phyloP scores from a whole-genome alignment of 2,888 invertebrate species.

The Volucella zonaria region DNA sequence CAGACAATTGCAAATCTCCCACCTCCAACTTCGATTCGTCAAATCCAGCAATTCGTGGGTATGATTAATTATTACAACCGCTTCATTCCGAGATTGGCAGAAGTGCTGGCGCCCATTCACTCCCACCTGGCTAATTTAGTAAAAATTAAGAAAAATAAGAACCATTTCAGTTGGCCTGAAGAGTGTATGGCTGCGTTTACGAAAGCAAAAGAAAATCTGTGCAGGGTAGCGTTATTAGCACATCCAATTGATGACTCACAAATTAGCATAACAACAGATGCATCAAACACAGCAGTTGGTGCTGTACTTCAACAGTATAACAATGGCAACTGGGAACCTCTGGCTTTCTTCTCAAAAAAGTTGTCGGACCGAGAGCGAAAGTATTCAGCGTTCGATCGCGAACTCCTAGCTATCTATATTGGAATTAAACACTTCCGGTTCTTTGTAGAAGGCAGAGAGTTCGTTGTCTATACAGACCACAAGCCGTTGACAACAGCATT shows the following conservation, averaged over 20 bases:
- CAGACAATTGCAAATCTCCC: constrained; percentile 65
- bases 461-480: too few species aligned
- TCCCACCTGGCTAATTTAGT: constrained; percentile 35
- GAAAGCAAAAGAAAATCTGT: constrained; percentile 24
- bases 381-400: too few species aligned
- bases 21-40: constrained; percentile 46
- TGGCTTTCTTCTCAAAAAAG: constrained; percentile 40
- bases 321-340: constrained; percentile 13
- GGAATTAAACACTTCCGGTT: too few species aligned
- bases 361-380: constrained; percentile 17
- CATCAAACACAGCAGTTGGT: constrained; percentile 39
- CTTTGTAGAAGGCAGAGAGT: too few species aligned
- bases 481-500: too few species aligned
- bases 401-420: too few species aligned
- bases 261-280: constrained; percentile 33
- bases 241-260: constrained; percentile 32
- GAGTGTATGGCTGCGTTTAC: constrained; percentile 18
- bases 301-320: constrained; percentile 39
- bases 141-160: constrained; percentile 38
- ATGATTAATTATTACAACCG: constrained; percentile 62
- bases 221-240: constrained; percentile 24
- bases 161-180: constrained; percentile 33
- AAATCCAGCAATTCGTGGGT: constrained; percentile 59
- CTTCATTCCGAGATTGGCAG: constrained; percentile 52
- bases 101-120: constrained; percentile 58